Evolutionary conservation across 2,888 invertebrate species (phyloP).

Genomic region (Notodonta dromedarius): DNA sequence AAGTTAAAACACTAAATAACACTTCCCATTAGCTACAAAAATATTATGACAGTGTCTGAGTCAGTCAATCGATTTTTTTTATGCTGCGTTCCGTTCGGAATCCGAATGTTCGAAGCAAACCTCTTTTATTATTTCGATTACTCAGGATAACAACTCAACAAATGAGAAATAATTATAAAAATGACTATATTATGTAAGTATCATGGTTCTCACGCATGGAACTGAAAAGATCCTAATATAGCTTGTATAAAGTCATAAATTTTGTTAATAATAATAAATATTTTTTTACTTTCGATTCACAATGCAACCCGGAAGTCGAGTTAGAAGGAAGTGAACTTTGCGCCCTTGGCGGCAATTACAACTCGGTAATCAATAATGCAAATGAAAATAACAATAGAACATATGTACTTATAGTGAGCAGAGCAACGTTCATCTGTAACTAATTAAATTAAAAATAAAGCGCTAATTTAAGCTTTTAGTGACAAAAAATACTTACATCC

Average conservation of each 20-base stretch:
- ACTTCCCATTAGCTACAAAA: conserved; percentile 24
- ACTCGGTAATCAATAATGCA: conserved; percentile 48
- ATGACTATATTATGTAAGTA: too few relatives aligned
- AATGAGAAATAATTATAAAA: too few relatives aligned
- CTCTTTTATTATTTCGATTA: too few relatives aligned
- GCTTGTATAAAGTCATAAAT: too few relatives aligned
- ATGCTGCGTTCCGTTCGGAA: conserved; percentile 33
- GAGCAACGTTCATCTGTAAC: conserved; percentile 14
- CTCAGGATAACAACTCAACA: too few relatives aligned
- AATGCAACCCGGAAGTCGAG: conserved; percentile 16
- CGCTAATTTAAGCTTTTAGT: background rate
- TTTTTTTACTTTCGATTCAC: conserved; percentile 4
- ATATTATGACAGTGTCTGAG: conserved; percentile 46
- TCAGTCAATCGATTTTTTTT: conserved; percentile 48
- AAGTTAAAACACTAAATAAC: conserved; percentile 16
- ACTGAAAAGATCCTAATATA: too few relatives aligned
- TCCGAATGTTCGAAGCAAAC: too few relatives aligned
- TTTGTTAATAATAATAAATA: background rate
- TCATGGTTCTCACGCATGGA: too few relatives aligned
- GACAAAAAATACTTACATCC: conserved; percentile 88
- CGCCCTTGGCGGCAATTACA: conserved; percentile 50
- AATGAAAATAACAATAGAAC: conserved; percentile 19
- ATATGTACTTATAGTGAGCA: conserved; percentile 12
- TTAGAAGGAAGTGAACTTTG: conserved; percentile 18
- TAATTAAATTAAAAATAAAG: background rate